Evolutionary conservation across 2,113 vertebrate genomes (phyloP), one percentile per base, ranked within the genome.

Genomic region (Stigmatopora argus): DNA sequence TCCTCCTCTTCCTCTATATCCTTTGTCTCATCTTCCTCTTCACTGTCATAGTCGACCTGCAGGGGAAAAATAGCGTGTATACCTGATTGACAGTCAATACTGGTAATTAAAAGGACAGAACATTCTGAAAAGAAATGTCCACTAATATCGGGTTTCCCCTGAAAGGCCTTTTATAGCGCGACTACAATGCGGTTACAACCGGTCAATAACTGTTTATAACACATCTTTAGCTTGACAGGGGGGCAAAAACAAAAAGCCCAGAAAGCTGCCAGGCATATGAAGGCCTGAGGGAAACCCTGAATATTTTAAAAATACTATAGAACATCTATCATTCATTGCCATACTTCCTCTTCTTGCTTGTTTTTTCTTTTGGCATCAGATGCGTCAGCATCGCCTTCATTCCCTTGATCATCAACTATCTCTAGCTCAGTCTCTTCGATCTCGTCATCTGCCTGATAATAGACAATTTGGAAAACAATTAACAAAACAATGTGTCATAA

Each of bases 21-120:
- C 2, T 63, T 66, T 8, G 73, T 75, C 18, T 80, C 79, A 34
- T 66, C 81, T 0, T 79, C 83, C 0, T 85, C 97, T 65, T 94
- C 95, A 0, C 96, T 97, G 60, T 98, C 97, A 56, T 99, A 99
- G 87, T 99, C 96, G 3, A 99, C 92, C 96, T 99, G 77, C 2
- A 55, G 38, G 21, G 59, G 12, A 21, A 41, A 18, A 41, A 44
- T 17, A 34, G 5, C 31, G 51, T 48, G 18, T 38, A 41, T 45
- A 52, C 13, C n/a, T 18, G 12, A 52, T 38, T 51, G 46, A 4
- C 0, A 44, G 44, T 17, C 7, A 41, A 41, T 41, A 41, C 6
- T 41, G 38, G 38, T 41, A 41, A 41, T 41, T 41, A 41, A 41
- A 8, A 10, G 38, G 9, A 41, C 38, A 8, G 38, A 41, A 41